Conservation (phyloP, 2,113 vertebrate species). For the Notarius lentiginosus region DNA sequence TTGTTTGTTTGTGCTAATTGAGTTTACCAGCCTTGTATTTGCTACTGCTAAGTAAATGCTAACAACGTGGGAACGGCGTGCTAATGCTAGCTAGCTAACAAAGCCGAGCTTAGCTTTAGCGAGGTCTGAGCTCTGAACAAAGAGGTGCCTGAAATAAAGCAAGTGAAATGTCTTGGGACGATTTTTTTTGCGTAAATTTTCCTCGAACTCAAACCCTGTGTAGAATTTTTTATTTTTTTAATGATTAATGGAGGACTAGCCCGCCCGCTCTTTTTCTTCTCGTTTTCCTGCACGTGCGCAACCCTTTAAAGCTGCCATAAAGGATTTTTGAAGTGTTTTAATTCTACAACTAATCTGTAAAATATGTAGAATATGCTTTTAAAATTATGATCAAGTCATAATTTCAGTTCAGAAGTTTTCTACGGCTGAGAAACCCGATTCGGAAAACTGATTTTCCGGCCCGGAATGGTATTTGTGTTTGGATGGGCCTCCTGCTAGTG, state of each 20-base stretch:
- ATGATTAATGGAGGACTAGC: no score
- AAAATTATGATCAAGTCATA: neutral
- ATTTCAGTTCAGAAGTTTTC: neutral
- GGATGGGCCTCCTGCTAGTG: neutral
- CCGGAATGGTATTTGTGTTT: no score
- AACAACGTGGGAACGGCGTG: slow-evolving; percentile 11
- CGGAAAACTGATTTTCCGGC: no score
- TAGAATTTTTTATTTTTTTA: no score
- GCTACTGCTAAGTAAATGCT: neutral
- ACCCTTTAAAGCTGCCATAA: neutral
- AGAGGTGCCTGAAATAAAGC: neutral
- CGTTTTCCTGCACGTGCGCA: neutral
- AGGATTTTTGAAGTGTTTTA: neutral
- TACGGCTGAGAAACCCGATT: neutral
- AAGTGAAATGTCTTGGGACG: neutral
- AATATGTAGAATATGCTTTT: neutral
- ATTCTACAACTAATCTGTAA: neutral
- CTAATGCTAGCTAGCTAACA: neutral
- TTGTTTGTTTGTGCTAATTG: no score
- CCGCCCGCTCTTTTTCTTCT: no score
- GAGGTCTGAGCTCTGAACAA: neutral
- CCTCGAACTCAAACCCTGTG: neutral
- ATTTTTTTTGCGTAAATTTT: neutral
- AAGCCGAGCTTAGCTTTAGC: neutral
- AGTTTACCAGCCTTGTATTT: neutral